Conservation (phyloP, 2,113 vertebrate species). For the Motacilla alba region DNA sequence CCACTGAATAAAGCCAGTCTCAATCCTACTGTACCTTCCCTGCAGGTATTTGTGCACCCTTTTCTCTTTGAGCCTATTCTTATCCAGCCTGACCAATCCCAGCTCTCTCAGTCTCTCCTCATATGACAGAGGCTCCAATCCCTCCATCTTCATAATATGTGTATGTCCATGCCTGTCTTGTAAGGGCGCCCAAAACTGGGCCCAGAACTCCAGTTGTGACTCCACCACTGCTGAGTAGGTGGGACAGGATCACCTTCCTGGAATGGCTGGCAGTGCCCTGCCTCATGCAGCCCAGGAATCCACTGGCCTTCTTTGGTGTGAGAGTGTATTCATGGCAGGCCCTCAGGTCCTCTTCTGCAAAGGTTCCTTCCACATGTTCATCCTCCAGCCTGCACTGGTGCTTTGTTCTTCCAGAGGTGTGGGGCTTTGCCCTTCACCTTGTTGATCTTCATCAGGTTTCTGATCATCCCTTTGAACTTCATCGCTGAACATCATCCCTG, state of each 20-base stretch:
- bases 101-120: not conserved
- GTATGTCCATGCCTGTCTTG: not conserved
- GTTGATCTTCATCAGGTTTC: not conserved
- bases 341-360: not conserved
- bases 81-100: not conserved
- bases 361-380: not conserved
- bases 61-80: not conserved
- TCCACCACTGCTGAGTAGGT: not conserved
- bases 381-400: not conserved
- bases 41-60: not conserved
- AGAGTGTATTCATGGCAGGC: not conserved
- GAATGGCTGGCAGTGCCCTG: fast-evolving
- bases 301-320: not conserved
- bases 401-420: not conserved
- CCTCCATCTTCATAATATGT: not conserved
- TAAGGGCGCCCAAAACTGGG: not conserved
- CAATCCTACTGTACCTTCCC: not conserved
- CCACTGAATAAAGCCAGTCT: not conserved
- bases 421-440: not conserved
- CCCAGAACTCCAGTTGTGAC: not conserved
- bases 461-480: not conserved
- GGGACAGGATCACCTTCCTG: not conserved
- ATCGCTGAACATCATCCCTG: too few relatives aligned
- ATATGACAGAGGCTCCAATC: not conserved
- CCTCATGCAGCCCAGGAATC: not conserved